Percentiles rank a stretch among this genome's conserved stretches.
Conservation (phyloP, 2,797 vertebrate species). For the Aselliscus stoliczkanus region DNA sequence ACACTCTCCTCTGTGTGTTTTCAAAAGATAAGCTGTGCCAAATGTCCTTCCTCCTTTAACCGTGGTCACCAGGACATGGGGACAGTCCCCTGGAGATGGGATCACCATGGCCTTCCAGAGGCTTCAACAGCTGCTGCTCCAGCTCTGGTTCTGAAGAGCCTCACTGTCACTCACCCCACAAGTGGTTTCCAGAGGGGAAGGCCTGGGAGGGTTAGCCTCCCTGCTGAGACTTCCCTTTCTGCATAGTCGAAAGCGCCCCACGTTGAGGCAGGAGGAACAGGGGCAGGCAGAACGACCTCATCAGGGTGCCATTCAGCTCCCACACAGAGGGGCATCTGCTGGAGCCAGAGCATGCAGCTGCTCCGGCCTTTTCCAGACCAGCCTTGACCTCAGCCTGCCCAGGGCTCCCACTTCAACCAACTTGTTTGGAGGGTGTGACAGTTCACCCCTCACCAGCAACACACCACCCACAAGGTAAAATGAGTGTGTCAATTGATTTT, state of each 20-base stretch:
- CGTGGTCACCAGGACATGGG: fast-evolving
- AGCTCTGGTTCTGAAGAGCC: not conserved
- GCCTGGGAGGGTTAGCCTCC: not conserved
- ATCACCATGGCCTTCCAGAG: not conserved
- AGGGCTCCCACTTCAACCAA: not conserved
- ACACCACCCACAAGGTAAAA: not conserved
- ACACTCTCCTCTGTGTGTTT: not conserved
- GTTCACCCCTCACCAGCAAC: not conserved
- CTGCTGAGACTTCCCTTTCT: not conserved
- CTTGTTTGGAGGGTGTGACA: not conserved
- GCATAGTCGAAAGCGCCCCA: not conserved
- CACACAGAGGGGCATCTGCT: not conserved
- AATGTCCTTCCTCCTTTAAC: not conserved
- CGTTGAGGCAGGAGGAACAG: not conserved
- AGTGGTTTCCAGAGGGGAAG: not conserved
- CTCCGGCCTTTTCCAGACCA: not conserved
- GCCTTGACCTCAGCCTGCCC: not conserved
- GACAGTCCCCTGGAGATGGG: too few species aligned
- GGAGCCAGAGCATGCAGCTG: not conserved
- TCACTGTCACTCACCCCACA: fast-evolving
- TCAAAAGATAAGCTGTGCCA: not conserved
- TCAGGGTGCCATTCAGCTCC: not conserved
- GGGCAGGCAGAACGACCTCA: too few species aligned
- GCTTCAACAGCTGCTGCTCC: not conserved
- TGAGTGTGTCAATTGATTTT: fast-evolving